A percentile compares a stretch with the other conserved stretches of the same genome.
Conservation (phyloP, 2,113 vertebrate genomes). For the Spilogale gracilis region DNA sequence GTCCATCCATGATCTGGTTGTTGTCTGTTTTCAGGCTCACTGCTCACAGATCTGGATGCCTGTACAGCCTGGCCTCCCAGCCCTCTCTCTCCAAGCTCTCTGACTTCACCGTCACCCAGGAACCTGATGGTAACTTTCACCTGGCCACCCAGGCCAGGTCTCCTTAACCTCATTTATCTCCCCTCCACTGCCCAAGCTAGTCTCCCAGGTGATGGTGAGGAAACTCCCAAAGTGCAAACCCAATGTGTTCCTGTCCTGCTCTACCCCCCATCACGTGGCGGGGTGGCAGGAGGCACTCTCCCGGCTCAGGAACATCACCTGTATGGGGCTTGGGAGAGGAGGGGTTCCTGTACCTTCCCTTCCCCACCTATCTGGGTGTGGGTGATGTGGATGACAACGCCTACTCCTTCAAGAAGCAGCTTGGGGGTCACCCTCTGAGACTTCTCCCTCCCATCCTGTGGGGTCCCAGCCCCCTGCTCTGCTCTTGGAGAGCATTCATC, state of each 20-base stretch:
- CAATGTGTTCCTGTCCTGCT: no score
- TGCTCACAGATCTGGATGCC: neutral
- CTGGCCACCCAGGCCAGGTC: neutral
- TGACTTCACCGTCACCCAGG: neutral
- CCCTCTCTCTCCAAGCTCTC: neutral
- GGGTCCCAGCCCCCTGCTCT: neutral
- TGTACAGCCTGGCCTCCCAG: no score
- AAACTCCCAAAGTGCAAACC: neutral
- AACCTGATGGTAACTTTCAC: neutral
- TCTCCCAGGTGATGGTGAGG: neutral
- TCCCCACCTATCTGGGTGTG: neutral
- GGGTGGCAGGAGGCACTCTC: neutral
- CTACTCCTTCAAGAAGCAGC: neutral
- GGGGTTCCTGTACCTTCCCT: rapidly evolving
- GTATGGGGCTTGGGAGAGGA: rapidly evolving
- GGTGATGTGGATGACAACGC: no score
- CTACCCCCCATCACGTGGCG: rapidly evolving
- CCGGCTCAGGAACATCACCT: neutral
- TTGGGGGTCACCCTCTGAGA: neutral
- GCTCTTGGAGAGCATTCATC: neutral
- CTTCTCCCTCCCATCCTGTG: rapidly evolving
- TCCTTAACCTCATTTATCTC: no score
- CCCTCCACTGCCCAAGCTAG: neutral
- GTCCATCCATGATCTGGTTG: rapidly evolving
- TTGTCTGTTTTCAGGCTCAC: neutral